Percentiles rank a stretch among this genome's conserved stretches.
These are phyloP conservation scores for Halcyon senegalensis DNA, from an alignment of 2,113 vertebrate genomes.

Conservation along the genomic window DNA sequence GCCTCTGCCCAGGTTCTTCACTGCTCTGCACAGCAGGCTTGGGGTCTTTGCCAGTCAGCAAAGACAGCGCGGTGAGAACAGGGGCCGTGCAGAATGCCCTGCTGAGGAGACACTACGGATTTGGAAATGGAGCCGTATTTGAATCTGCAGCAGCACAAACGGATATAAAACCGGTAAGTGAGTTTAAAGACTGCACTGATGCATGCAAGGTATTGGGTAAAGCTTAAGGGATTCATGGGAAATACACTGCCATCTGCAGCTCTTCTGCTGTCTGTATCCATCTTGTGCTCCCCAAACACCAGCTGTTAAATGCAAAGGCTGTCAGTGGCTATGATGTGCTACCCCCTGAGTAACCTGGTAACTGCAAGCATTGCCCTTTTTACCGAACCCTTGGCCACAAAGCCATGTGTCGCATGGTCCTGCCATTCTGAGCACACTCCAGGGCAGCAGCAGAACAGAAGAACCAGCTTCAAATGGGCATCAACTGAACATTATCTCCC, in stretches of 20 bases:
- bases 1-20: too few relatives aligned
- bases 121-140: not conserved
- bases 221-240: not conserved
- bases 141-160: not conserved
- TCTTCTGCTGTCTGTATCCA: not conserved
- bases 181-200: fast-evolving
- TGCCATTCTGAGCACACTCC: fast-evolving
- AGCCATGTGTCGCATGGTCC: fast-evolving
- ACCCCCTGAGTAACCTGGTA: fast-evolving
- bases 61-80: too few relatives aligned
- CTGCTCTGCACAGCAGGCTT: too few relatives aligned
- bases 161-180: too few relatives aligned
- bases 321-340: too few relatives aligned
- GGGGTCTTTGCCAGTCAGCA: too few relatives aligned
- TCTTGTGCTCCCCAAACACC: too few relatives aligned
- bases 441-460: too few relatives aligned
- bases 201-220: not conserved
- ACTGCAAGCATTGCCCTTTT: fast-evolving
- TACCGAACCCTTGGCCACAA: fast-evolving
- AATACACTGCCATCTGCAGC: fast-evolving
- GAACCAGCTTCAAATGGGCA: not conserved
- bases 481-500: fast-evolving
- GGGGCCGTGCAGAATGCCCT: too few relatives aligned
- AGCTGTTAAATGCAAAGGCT: not conserved
- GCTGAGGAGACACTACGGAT: not conserved